phyloP scores from a whole-genome alignment of 2,113 vertebrate genomes.

The Oreochromis aureus region DNA sequence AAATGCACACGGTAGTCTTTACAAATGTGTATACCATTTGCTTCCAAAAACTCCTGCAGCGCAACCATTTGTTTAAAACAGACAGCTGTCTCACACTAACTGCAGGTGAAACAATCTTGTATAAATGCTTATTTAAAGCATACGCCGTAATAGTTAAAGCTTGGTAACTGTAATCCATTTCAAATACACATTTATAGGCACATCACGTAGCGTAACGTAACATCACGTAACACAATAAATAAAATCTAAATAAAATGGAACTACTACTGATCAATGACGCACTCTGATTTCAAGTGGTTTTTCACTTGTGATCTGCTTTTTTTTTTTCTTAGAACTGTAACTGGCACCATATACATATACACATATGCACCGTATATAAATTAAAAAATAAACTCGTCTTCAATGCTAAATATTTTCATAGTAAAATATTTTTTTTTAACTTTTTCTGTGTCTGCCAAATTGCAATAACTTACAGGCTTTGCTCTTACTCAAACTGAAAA shows the following conservation, averaged over 20 bases:
- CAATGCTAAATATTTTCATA: not conserved
- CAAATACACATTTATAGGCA: not conserved
- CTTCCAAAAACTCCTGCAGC: not conserved
- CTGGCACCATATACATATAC: not conserved
- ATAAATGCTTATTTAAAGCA: not conserved
- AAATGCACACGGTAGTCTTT: not conserved
- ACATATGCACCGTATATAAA: not conserved
- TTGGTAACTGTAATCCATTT: not conserved
- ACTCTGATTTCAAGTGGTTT: no score
- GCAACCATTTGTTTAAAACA: not conserved
- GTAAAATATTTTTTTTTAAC: not conserved
- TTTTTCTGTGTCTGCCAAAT: not conserved
- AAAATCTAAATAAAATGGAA: no score
- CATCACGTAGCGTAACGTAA: not conserved
- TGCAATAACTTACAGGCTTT: not conserved
- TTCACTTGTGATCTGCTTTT: no score
- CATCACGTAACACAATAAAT: no score
- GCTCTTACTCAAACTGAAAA: not conserved
- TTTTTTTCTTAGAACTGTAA: not conserved
- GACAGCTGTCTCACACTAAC: not conserved
- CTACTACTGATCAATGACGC: no score
- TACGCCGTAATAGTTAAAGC: not conserved
- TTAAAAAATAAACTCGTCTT: not conserved
- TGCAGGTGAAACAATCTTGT: not conserved
- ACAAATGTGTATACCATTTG: not conserved